phyloP scores from a whole-genome alignment of 2,797 vertebrate genomes.

The Siniperca scherzeri region DNA sequence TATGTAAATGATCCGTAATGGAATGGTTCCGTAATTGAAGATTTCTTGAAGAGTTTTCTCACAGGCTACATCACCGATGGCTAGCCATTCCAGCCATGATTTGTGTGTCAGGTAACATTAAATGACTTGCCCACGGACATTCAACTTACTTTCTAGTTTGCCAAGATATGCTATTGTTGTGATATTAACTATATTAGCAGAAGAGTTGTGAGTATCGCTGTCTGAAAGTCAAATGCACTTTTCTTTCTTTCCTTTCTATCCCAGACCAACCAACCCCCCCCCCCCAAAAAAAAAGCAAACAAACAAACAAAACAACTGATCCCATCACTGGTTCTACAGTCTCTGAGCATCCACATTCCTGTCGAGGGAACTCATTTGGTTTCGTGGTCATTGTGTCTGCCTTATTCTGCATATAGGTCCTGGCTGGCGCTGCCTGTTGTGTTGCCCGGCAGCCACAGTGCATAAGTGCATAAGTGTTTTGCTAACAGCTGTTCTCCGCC shows the following conservation, averaged over 20 bases:
- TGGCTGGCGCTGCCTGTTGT: constrained; percentile 55
- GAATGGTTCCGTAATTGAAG: background rate
- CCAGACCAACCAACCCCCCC: too few species aligned
- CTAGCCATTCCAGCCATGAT: too few species aligned
- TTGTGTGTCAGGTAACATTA: too few species aligned
- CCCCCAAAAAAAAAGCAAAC: too few species aligned
- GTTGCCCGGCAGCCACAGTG: constrained; percentile 68
- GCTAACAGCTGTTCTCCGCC: constrained; percentile 78
- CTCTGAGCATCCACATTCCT: constrained; percentile 44
- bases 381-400: constrained; percentile 49
- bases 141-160: too few species aligned
- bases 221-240: constrained; percentile 18
- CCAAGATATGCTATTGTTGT: too few species aligned
- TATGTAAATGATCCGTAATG: background rate
- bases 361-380: constrained; percentile 47
- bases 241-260: constrained; percentile 33
- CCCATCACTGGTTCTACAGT: constrained; percentile 32
- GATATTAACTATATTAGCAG: too few species aligned
- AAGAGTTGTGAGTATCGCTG: too few species aligned
- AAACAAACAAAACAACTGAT: constrained; percentile 25
- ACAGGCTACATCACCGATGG: background rate
- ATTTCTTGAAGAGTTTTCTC: background rate
- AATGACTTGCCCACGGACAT: too few species aligned
- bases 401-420: constrained; percentile 45
- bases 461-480: constrained; percentile 51